Base-by-base conservation (phyloP, 2,113 vertebrate species). In the Mellivora capensis region DNA sequence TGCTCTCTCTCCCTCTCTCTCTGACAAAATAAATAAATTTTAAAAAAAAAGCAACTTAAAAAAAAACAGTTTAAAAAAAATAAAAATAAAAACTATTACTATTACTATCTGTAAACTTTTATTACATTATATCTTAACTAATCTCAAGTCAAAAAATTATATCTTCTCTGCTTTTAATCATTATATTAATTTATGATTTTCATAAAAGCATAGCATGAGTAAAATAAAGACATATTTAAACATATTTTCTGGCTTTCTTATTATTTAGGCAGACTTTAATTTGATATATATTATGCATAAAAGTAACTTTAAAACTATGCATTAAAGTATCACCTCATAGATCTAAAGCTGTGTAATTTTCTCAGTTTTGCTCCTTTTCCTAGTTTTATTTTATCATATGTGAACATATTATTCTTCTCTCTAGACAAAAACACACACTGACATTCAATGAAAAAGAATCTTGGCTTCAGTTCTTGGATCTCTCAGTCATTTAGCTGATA, bases 401-500 rank as follows among this genome's bases (percentile, higher is more conserved):
- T 49, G 27, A 44, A 61, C 47, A 31, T 42, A 23, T 9, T 93
- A 47, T 64, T 79, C 2, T 61, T 62, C 4, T 62, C 7, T 84
- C 6, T 44, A 62, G n/a, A 82, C 21, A 96, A 69, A 86, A 62
- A 3, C 7, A 52, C 11, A 31, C 2, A 37, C 37, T 54, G 25
- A 86, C 91, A 29, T 54, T 64, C 91, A 79, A 90, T 87, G 2
- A 29, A 44, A 61, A 79, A 62, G 2, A 85, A 47, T 23, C 23
- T 17, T 64, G 39, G 1, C 49, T 81, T 92, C 5, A 39, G 42
- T 96, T 84, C 49, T 85, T 42, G 1, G 6, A 42, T 44, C 67
- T 67, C 90, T 84, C n/a, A 77, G n/a, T 83, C 34, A 81, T 82
- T 96, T 72, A 84, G 37, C 29, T 96, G 71, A 86, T 25, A 82